phyloP scores from a whole-genome alignment of 2,113 vertebrate genomes.

The Nibea albiflora region DNA sequence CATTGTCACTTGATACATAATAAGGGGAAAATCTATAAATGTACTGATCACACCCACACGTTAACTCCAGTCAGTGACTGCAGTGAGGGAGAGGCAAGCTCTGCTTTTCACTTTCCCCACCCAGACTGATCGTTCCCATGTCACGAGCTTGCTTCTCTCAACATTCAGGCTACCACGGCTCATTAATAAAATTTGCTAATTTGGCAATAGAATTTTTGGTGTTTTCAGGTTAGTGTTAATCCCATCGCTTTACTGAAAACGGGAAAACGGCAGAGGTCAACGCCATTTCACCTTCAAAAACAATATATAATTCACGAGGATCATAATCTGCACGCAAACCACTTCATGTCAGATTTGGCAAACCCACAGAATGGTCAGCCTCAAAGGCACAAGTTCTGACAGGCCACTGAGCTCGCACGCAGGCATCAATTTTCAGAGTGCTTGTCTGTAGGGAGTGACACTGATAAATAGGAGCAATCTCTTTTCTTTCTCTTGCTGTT shows the following conservation, averaged over 20 bases:
- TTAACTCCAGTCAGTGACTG: too few relatives aligned
- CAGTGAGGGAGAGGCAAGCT: too few relatives aligned
- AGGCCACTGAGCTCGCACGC: conserved; percentile 43
- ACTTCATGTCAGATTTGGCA: conserved; percentile 9
- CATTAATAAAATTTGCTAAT: too few relatives aligned
- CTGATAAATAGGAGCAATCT: conserved; percentile 78
- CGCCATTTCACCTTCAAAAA: background rate
- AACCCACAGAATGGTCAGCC: conserved; percentile 26
- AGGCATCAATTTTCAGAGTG: conserved; percentile 64
- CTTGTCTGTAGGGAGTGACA: conserved; percentile 67
- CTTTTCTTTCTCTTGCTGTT: conserved; percentile 41
- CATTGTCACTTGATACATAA: background rate
- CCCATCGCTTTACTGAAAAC: background rate
- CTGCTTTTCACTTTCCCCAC: too few relatives aligned
- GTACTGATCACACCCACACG: too few relatives aligned
- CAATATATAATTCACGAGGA: background rate
- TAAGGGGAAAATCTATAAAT: background rate
- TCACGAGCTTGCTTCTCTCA: too few relatives aligned
- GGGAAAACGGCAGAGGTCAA: background rate
- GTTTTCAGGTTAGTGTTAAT: background rate
- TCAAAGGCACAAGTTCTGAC: conserved; percentile 33
- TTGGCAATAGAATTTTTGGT: background rate
- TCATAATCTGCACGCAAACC: conserved; percentile 2
- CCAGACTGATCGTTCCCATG: too few relatives aligned
- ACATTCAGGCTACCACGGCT: too few relatives aligned